Conservation (phyloP, 2,797 vertebrate genomes). For the Mus spretus region DNA sequence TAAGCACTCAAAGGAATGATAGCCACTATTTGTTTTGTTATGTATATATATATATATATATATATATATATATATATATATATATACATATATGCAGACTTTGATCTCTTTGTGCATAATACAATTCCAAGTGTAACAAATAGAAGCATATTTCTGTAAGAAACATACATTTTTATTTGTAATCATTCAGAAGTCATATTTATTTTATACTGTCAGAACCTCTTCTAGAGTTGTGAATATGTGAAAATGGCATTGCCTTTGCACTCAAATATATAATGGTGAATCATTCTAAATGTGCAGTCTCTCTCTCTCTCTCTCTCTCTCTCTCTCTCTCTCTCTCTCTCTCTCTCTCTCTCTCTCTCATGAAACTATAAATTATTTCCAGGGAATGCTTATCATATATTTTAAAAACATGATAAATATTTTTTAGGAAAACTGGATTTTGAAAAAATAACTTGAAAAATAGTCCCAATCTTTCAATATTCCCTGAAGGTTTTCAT, state of each 20-base stretch:
- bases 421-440: neutral
- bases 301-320: neutral
- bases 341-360: neutral
- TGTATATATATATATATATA: no score
- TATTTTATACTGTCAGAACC: conserved; percentile 29
- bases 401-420: neutral
- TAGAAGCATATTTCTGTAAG: neutral
- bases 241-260: neutral
- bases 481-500: neutral
- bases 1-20: neutral
- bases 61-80: neutral
- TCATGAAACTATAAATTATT: conserved; percentile 44
- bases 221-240: neutral
- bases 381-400: neutral
- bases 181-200: conserved; percentile 27
- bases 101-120: neutral
- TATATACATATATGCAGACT: neutral
- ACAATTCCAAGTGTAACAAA: neutral
- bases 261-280: neutral
- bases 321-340: neutral
- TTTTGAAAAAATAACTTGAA: neutral
- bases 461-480: neutral
- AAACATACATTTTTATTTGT: neutral
- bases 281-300: neutral
- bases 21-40: neutral